Percentiles rank a stretch among this genome's conserved stretches.
Evolutionary conservation across 2,888 invertebrate species (phyloP).

Genomic region (Reticulitermes lucifugus): DNA sequence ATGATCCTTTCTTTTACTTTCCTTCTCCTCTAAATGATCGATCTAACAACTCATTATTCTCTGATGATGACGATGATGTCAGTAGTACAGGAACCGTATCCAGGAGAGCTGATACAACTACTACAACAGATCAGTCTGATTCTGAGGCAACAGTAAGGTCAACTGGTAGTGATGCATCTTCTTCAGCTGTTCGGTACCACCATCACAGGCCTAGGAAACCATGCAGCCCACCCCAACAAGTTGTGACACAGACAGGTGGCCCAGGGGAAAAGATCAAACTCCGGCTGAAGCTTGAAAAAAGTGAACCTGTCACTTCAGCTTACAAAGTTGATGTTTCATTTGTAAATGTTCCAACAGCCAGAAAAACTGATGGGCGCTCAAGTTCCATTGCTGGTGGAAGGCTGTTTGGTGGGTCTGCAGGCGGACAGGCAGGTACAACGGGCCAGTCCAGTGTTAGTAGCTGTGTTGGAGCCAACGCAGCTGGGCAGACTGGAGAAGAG

Average conservation of each 20-base stretch:
- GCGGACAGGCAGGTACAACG: constrained; percentile 33
- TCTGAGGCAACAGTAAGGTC: constrained; percentile 69
- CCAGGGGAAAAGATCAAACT: constrained; percentile 80
- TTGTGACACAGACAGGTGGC: constrained; percentile 60
- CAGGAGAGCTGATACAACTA: constrained; percentile 65
- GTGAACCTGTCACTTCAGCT: constrained; percentile 81
- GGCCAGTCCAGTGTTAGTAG: constrained; percentile 12
- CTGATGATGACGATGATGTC: constrained; percentile 71
- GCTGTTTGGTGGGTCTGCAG: constrained; percentile 43
- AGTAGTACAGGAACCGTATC: constrained; percentile 58
- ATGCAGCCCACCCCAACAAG: constrained; percentile 57
- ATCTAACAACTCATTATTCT: constrained; percentile 67
- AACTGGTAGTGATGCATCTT: constrained; percentile 66
- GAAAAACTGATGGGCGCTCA: constrained; percentile 52
- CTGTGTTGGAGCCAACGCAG: constrained; percentile 21
- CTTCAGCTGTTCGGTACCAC: constrained; percentile 49
- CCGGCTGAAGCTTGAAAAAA: constrained; percentile 84
- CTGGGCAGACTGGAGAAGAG: constrained; percentile 68
- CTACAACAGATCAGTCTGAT: constrained; percentile 68
- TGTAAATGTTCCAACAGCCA: constrained; percentile 66
- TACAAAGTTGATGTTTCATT: constrained; percentile 86
- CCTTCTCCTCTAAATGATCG: constrained; percentile 64
- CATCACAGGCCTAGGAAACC: constrained; percentile 48
- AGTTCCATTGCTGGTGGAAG: constrained; percentile 39
- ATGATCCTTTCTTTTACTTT: constrained; percentile 64